Base-by-base conservation (phyloP, 2,797 vertebrate species). In the Menidia menidia region DNA sequence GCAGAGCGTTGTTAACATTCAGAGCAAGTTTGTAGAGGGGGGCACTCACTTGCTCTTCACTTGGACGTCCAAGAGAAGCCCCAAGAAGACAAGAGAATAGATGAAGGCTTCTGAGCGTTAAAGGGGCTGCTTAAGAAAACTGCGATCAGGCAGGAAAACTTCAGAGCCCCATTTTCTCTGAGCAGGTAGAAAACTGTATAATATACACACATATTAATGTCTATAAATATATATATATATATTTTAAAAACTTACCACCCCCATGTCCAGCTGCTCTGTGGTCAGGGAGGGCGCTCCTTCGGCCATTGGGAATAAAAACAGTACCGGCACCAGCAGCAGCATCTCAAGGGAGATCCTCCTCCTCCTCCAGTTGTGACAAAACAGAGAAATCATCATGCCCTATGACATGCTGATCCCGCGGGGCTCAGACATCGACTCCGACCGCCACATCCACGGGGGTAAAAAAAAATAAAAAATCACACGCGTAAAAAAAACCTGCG, bases 191-290 rank as follows among this genome's bases (percentile, higher is more conserved):
- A 19, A 1, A 25, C 18, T 4, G 6, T 12, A 13, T 15, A 35
- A 14, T 12, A 42, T 14, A n/a, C 12, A 18, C 12, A 1, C 66
- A 51, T 48, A 54, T 71, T 43, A 41, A 64, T 4, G 25, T 25
- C 25, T 11, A 13, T 15, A 35, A 14, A n/a, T 31, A 19, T 8
- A 16, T 10, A n/a, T 32, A 19, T 18, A n/a, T n/a, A n/a, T n/a
- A n/a, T n/a, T n/a, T n/a, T n/a, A n/a, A 41, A 64, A 86, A 92
- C 93, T 92, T 88, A 93, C 92, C 93, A 93, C 90, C 84, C 92
- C 93, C 68, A 82, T 93, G 86, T 94, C 93, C 92, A 93, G 87
- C 89, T 94, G 92, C 68, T 92, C 89, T 9, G 88, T 75, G 2
- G 86, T 86, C 48, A 87, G 71, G 55, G 93, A 89, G 4, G 94